phyloP scores from a whole-genome alignment of 2,113 vertebrate species.

The Corythornis vintsioides region DNA sequence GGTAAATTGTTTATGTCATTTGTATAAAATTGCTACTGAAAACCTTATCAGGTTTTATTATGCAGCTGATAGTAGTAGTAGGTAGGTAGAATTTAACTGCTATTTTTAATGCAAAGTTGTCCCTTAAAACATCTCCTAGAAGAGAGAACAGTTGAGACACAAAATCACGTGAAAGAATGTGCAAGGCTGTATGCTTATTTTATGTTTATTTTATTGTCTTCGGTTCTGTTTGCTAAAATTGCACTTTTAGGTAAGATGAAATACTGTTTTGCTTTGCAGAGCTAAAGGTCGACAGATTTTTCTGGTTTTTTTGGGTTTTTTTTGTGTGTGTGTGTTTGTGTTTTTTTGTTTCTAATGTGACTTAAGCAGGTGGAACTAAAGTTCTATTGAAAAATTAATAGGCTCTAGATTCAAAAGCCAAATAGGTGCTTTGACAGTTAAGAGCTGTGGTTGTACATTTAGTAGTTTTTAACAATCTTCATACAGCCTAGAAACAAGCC shows the following conservation, averaged over 20 bases:
- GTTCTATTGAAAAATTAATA: neutral
- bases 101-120: neutral
- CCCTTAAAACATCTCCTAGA: neutral
- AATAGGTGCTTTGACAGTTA: neutral
- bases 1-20: neutral
- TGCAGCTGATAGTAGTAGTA: neutral
- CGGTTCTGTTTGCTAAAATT: neutral
- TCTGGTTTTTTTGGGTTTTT: neutral
- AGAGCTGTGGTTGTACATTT: neutral
- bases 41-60: neutral
- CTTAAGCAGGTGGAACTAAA: neutral
- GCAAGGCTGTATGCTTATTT: neutral
- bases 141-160: neutral
- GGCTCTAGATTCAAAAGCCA: neutral
- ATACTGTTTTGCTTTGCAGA: neutral
- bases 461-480: neutral
- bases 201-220: neutral
- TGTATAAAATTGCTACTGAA: neutral
- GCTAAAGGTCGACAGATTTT: neutral
- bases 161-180: neutral
- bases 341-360: neutral
- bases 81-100: neutral
- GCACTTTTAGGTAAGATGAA: neutral
- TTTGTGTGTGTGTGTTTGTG: no score
- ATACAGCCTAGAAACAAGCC: neutral